A percentile compares a stretch with the other conserved stretches of the same genome.
phyloP scores from a whole-genome alignment of 1,140 invertebrate species.

The Drosophila orena region DNA sequence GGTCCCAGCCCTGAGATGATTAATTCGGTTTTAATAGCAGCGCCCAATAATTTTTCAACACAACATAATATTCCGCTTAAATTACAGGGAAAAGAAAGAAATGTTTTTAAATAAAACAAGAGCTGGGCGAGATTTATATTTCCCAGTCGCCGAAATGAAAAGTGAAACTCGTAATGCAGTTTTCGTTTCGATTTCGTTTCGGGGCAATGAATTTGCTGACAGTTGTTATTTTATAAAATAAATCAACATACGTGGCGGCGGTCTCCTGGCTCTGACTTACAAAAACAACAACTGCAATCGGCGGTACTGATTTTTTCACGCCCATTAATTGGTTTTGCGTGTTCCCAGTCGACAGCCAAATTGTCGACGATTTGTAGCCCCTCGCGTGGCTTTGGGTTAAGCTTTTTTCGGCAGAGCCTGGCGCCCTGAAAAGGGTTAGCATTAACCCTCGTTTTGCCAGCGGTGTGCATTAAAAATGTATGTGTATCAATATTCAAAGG shows the following conservation, averaged over 20 bases:
- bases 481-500: no score
- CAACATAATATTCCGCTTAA: conserved; percentile 33
- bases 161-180: conserved; percentile 76
- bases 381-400: conserved; percentile 33
- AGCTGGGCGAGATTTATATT: conserved; percentile 8
- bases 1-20: conserved; percentile 46
- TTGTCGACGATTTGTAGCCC: conserved; percentile 78
- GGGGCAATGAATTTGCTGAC: conserved; percentile 80
- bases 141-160: conserved; percentile 57
- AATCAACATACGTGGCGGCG: conserved; percentile 66
- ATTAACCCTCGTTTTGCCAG: conserved; percentile 14
- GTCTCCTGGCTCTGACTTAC: conserved; percentile 36
- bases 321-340: conserved; percentile 83
- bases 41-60: conserved; percentile 58
- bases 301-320: conserved; percentile 72
- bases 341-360: conserved; percentile 74
- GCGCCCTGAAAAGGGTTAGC: conserved; percentile 49
- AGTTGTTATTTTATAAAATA: conserved; percentile 80
- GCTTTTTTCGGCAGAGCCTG: conserved; percentile 36
- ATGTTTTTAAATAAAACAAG: conserved; percentile 19
- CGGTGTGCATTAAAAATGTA: no score
- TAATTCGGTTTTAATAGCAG: conserved; percentile 75
- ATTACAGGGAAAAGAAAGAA: conserved; percentile 27
- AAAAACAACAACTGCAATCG: conserved; percentile 70
- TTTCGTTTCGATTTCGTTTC: conserved; percentile 56